Conservation (phyloP, 1,140 invertebrate genomes). For the Muscidifurax raptorellus region DNA sequence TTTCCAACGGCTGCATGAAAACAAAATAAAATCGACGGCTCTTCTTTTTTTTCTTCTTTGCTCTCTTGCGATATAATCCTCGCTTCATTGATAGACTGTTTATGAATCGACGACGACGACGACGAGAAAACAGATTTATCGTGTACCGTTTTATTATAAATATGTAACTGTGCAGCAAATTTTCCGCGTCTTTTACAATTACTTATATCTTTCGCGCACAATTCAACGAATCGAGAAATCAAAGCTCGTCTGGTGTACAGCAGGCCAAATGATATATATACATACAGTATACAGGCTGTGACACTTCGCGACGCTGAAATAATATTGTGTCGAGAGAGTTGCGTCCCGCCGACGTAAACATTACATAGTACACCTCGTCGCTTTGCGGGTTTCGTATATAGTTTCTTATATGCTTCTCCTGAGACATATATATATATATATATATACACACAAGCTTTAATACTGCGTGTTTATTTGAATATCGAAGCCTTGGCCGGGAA, state of each 20-base stretch:
- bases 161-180: too few relatives aligned
- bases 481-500: slow-evolving; percentile 37
- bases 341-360: slow-evolving; percentile 33
- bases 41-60: background rate
- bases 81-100: background rate
- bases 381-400: background rate
- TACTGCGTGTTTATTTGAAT: slow-evolving; percentile 36
- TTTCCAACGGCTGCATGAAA: background rate
- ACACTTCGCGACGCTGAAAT: slow-evolving; percentile 37
- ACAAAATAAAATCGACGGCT: too few relatives aligned
- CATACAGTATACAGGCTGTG: too few relatives aligned
- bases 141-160: too few relatives aligned
- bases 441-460: background rate
- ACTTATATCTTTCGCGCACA: too few relatives aligned
- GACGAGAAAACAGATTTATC: too few relatives aligned
- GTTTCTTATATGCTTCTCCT: background rate
- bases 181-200: too few relatives aligned
- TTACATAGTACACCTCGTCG: slow-evolving; percentile 23
- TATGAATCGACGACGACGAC: background rate
- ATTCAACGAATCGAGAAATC: background rate
- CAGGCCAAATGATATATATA: too few relatives aligned
- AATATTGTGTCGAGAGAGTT: slow-evolving; percentile 24
- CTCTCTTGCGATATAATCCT: background rate
- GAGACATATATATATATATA: background rate
- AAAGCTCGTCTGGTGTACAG: background rate